A percentile compares a stretch with the other conserved stretches of the same genome.
phyloP scores from a whole-genome alignment of 2,113 vertebrate genomes.

The Nothocercus julius region DNA sequence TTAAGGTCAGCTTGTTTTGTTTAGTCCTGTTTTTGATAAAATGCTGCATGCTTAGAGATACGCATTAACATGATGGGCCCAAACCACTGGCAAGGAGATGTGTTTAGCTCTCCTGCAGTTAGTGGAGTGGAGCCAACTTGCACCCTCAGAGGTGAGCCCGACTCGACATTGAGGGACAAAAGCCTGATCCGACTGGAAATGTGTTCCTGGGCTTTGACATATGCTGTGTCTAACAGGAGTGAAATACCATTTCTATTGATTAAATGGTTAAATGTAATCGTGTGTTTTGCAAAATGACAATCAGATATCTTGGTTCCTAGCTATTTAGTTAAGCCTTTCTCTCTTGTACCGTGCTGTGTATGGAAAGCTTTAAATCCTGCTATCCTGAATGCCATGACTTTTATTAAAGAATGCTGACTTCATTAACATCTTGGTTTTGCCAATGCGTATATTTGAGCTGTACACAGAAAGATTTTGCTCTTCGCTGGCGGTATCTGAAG shows the following conservation, averaged over 20 bases:
- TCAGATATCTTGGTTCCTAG: not conserved
- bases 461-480: not conserved
- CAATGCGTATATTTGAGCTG: slow-evolving; percentile 27
- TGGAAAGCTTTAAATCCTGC: not conserved
- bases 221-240: not conserved
- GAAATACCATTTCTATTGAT: not conserved
- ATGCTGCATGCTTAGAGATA: not conserved
- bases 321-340: not conserved
- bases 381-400: slow-evolving; percentile 6
- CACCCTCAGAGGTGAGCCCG: accelerated
- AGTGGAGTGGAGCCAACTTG: not conserved
- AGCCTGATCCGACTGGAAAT: not conserved
- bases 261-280: not conserved
- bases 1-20: slow-evolving; percentile 32
- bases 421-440: not conserved
- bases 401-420: slow-evolving; percentile 30
- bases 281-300: not conserved
- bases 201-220: not conserved
- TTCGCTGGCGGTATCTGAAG: not conserved
- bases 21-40: not conserved
- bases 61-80: accelerated
- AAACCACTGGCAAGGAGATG: not conserved
- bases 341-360: not conserved
- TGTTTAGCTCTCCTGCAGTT: not conserved
- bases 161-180: too few relatives aligned